These are phyloP conservation scores for Paralichthys olivaceus DNA, from an alignment of 2,113 vertebrate genomes.

Conservation along the genomic window DNA sequence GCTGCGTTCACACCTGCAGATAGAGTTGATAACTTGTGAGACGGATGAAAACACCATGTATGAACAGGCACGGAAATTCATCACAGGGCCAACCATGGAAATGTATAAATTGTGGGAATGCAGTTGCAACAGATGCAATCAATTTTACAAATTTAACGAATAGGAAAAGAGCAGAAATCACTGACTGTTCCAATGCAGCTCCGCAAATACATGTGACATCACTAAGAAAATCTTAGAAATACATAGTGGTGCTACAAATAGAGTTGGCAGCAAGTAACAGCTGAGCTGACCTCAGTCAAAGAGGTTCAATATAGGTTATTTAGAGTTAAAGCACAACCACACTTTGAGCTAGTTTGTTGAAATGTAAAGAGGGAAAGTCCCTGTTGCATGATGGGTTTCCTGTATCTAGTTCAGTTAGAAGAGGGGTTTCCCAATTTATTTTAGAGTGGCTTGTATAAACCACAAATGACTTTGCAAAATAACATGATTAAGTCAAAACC, in stretches of 20 bases:
- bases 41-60: no score
- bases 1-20: no score
- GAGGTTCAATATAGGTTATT: conserved; percentile 31
- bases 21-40: no score
- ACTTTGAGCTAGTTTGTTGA: background rate
- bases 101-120: background rate
- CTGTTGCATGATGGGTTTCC: conserved; percentile 13
- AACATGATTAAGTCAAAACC: no score
- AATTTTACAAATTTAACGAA: background rate
- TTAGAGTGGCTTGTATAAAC: conserved; percentile 3
- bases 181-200: no score
- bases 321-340: conserved; percentile 29
- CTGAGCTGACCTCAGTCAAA: background rate
- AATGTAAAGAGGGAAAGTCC: conserved; percentile 63
- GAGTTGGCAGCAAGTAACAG: conserved; percentile 9
- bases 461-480: conserved; percentile 51
- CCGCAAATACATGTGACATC: background rate
- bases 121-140: background rate
- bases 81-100: background rate
- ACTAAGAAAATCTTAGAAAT: background rate
- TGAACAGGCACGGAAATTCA: background rate
- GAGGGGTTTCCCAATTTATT: conserved; percentile 49
- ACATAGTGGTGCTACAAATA: background rate
- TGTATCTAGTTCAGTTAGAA: conserved; percentile 52
- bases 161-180: background rate